Evolutionary conservation across 2,797 vertebrate genomes (phyloP), one percentile per base, ranked within the genome.

Genomic region (Poeciliopsis infans): DNA sequence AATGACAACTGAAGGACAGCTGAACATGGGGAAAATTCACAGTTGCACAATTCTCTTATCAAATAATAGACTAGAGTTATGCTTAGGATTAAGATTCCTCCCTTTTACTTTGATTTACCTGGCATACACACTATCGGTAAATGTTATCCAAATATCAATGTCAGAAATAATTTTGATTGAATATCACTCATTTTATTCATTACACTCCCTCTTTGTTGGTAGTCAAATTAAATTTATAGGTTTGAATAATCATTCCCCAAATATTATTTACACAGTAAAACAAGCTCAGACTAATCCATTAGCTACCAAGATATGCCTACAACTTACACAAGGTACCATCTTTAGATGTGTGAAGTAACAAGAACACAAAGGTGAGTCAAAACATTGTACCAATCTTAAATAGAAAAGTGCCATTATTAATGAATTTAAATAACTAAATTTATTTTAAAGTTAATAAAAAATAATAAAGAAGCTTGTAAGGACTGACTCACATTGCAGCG

Each of bases 1-100:
- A 89, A 83, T 89, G 91, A 92, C 79, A 90, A 87, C 83, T 82
- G 61, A 92, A 77, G 79, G 86, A 90, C 84, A 87, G 88, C 66
- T 46, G 45, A 46, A 89, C 10, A 76, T 49, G 70, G 83, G 74
- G 85, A 72, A 86, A 59, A 86, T 81, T 83, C 83, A 91, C 82
- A 83, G 39, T 49, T 78, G 59, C 80, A 85, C 76, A 71, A 77
- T 25, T 86, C 23, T 85, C 53, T 74, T 59, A 31, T 55, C 53
- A 73, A 76, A 51, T 78, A 79, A 84, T n/a, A 70, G 25, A 70
- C 41, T 70, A 15, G 68, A 45, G 85, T 84, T 0, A 2, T 33
- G 45, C 61, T 81, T 83, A 76, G 0, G 1, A 31, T 47, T 15
- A n/a, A n/a, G 11, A 25, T 3, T 33, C 55, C 57, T 83, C 76